phyloP scores from a whole-genome alignment of 2,888 invertebrate genomes.

The Scaptomyza cyrtandrae region DNA sequence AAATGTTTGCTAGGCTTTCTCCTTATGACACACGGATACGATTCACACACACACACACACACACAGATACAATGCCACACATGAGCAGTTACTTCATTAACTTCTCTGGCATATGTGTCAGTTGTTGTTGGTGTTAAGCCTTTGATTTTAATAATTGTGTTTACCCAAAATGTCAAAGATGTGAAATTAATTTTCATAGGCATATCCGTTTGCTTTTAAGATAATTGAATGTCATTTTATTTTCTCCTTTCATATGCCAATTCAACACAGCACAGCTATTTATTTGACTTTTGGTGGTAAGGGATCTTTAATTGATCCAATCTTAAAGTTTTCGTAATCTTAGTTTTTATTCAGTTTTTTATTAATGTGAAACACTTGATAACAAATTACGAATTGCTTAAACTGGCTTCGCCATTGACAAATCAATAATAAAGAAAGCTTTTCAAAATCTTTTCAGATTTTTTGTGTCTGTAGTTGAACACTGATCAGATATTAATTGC shows the following conservation, averaged over 20 bases:
- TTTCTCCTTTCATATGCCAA: conserved; percentile 28
- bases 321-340: neutral
- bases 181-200: conserved; percentile 72
- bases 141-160: conserved; percentile 54
- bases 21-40: conserved; percentile 3
- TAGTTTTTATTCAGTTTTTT: conserved; percentile 18
- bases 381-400: too few relatives aligned
- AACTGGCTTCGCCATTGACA: too few relatives aligned
- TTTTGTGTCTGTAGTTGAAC: too few relatives aligned
- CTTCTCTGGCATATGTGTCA: conserved; percentile 18
- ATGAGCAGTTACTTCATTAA: conserved; percentile 26
- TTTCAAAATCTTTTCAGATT: too few relatives aligned
- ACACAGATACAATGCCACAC: conserved; percentile 1
- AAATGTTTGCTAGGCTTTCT: conserved; percentile 55
- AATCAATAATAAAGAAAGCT: too few relatives aligned
- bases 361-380: conserved; percentile 20
- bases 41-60: conserved; percentile 1
- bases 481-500: neutral
- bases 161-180: conserved; percentile 74
- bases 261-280: conserved; percentile 9
- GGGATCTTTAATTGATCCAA: neutral
- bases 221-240: conserved; percentile 66
- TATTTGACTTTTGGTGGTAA: conserved; percentile 30
- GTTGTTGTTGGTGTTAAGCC: conserved; percentile 27
- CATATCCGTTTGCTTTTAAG: conserved; percentile 66